Base-by-base conservation (phyloP, 2,888 invertebrate species). In the Catocala fraxini region DNA sequence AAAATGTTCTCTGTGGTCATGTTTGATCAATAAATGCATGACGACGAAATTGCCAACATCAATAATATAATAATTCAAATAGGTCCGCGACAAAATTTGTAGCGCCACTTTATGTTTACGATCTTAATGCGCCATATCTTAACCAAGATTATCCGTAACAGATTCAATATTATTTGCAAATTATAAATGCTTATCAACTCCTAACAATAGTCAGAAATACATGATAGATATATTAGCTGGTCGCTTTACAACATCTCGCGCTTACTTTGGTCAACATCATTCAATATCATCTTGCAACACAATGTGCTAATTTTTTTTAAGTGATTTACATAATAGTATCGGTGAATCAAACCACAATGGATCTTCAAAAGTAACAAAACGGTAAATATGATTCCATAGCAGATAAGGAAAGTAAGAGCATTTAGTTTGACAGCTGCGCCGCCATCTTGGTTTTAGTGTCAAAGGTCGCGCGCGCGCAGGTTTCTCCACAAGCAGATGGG, bases 341-440 rank as follows among this genome's bases (percentile, higher is more conserved):
- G 76, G 68, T 69, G 80, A 80, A 85, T 83, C 78, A 68, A 76
- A 80, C 57, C 70, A 83, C 86, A 89, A 88, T 84, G 82, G 75
- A 75, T 82, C 79, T 83, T 74, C 79, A 70, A 75, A 82, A 77
- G 75, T 73, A 71, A 76, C 66, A 65, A 65, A 82, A 80, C 85
- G 66, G 82, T 85, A 85, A 88, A 86, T 85, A 83, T 69, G 86
- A 87, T 89, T 88, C 81, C 83, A 87, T 85, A 87, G 72, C 79
- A 80, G 88, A 87, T 89, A 90, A 79, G 86, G 89, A 91, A 92
- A 92, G 90, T 89, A 89, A 89, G 86, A 90, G 89, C 84, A 83
- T 88, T 86, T 84, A 85, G 82, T 90, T 89, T 89, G 91, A 90
- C 91, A 90, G 88, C 81, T 81, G 71, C 62, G 79, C 86, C 74